Conservation (phyloP, 1,140 invertebrate genomes). For the Drosophila miranda region DNA sequence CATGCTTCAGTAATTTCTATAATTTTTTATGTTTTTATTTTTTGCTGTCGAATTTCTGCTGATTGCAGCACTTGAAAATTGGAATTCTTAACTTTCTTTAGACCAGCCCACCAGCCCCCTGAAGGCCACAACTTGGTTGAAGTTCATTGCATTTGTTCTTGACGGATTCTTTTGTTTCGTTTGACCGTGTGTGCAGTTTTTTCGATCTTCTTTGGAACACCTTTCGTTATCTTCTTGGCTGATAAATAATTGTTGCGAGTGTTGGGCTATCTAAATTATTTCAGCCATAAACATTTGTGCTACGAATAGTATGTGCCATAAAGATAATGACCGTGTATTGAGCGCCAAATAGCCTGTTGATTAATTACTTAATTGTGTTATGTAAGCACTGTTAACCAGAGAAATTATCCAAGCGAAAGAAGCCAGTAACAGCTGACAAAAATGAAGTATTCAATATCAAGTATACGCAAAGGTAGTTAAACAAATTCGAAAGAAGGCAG, state of each 20-base stretch:
- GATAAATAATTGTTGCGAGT: conserved; percentile 37
- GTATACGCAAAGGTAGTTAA: too few relatives aligned
- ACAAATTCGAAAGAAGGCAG: too few relatives aligned
- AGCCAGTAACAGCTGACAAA: background rate
- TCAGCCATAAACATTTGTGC: conserved; percentile 27
- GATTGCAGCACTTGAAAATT: conserved; percentile 41
- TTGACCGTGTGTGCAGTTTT: conserved; percentile 34
- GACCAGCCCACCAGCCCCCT: background rate
- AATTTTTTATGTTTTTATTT: conserved; percentile 28
- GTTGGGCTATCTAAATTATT: conserved; percentile 63
- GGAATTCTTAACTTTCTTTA: conserved; percentile 53
- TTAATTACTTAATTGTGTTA: conserved; percentile 57
- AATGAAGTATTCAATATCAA: too few relatives aligned
- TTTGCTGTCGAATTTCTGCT: conserved; percentile 27
- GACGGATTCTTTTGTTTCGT: conserved; percentile 25
- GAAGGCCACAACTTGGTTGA: conserved; percentile 53
- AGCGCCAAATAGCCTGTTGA: conserved; percentile 52
- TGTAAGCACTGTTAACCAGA: conserved; percentile 14
- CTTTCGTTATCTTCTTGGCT: conserved; percentile 49
- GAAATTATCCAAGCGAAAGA: conserved; percentile 3
- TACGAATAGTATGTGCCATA: conserved; percentile 35
- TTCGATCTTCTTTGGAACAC: conserved; percentile 17
- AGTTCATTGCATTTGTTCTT: conserved; percentile 61
- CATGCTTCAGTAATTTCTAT: conserved; percentile 35
- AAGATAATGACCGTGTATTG: conserved; percentile 59